Conservation (phyloP, 2,888 invertebrate species). For the Hirudinaria manillensis region DNA sequence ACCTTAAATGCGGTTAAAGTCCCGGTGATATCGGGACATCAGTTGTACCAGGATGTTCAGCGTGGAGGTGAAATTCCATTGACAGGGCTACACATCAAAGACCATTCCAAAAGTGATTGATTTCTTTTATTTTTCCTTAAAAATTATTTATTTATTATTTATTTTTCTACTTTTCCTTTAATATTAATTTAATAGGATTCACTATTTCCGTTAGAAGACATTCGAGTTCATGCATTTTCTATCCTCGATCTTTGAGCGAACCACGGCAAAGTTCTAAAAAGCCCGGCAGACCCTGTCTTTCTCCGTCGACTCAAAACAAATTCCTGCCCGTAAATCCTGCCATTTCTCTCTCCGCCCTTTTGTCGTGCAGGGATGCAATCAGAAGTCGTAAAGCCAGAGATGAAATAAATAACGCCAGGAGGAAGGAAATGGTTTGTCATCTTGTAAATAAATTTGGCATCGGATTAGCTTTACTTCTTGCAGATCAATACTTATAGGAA, state of each 20-base stretch:
- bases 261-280: no score
- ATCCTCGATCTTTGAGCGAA: background rate
- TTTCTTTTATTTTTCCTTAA: background rate
- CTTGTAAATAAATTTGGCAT: background rate
- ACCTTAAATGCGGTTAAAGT: no score
- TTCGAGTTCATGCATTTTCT: background rate
- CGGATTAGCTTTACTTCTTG: background rate
- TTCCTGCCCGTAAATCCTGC: background rate
- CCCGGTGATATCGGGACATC: conserved; percentile 53
- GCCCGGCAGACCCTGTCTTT: no score
- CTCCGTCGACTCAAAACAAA: no score
- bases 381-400: conserved; percentile 17
- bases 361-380: conserved; percentile 8
- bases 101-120: background rate
- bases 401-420: conserved; percentile 25
- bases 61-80: conserved; percentile 90
- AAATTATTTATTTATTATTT: no score
- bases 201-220: conserved; percentile 3
- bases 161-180: no score
- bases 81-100: conserved; percentile 64
- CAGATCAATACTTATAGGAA: conserved; percentile 24
- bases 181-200: no score
- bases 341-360: conserved; percentile 1
- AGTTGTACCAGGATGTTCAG: conserved; percentile 80
- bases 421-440: conserved; percentile 21